A percentile compares a stretch with the other conserved stretches of the same genome.
These are phyloP conservation scores for Meiosimyza decipiens DNA, from an alignment of 2,888 invertebrate species.

Conservation along the genomic window DNA sequence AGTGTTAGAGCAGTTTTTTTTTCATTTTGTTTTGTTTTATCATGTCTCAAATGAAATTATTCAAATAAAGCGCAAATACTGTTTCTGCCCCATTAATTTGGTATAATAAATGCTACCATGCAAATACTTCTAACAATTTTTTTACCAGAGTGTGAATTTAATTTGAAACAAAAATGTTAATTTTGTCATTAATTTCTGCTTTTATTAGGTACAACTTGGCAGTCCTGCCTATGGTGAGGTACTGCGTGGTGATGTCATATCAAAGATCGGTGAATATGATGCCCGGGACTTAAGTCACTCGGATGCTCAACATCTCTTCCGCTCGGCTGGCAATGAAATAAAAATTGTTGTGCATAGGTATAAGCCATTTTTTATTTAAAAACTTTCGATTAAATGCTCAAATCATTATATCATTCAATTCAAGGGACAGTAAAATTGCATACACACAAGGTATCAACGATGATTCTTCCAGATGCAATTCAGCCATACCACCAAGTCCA, in stretches of 20 bases:
- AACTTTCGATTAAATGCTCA: not conserved
- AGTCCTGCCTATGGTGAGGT: slow-evolving; percentile 87
- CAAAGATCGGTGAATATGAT: slow-evolving; percentile 91
- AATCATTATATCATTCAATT: not conserved
- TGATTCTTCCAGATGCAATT: slow-evolving; percentile 69
- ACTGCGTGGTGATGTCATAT: slow-evolving; percentile 89
- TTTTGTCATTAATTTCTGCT: not conserved
- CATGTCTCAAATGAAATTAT: no score
- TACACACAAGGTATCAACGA: slow-evolving; percentile 67
- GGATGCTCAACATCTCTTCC: slow-evolving; percentile 89
- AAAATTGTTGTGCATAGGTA: slow-evolving; percentile 87
- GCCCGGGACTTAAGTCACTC: slow-evolving; percentile 88
- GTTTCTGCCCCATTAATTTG: no score
- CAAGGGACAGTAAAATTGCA: slow-evolving; percentile 66
- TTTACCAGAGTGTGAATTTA: not conserved
- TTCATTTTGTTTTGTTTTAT: no score
- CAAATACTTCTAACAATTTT: no score
- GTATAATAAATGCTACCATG: no score
- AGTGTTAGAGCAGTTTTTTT: no score
- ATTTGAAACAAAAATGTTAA: slow-evolving; percentile 21
- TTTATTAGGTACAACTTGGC: slow-evolving; percentile 82
- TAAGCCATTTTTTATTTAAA: slow-evolving; percentile 27
- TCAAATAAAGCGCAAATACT: no score
- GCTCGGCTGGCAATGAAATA: slow-evolving; percentile 82
- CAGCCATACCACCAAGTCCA: slow-evolving; percentile 61